Percentiles rank a stretch among this genome's conserved stretches.
Evolutionary conservation across 2,888 invertebrate species (phyloP).

Genomic region (Prenolepis imparis): DNA sequence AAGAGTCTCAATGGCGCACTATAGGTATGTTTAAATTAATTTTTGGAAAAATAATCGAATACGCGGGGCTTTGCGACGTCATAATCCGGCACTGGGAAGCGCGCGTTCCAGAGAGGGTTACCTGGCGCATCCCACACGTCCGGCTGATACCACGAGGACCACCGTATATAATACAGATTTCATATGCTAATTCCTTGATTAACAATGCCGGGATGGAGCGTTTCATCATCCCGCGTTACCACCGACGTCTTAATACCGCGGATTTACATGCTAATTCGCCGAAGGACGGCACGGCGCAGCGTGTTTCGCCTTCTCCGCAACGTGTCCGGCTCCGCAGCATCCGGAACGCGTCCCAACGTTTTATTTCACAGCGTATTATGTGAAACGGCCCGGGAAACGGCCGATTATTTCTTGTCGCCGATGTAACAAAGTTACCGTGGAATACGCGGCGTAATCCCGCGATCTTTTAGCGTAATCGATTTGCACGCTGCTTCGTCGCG

Average conservation of each 20-base stretch:
- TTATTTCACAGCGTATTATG: conserved; percentile 63
- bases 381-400: conserved; percentile 30
- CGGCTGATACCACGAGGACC: conserved; percentile 64
- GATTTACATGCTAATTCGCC: conserved; percentile 80
- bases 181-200: conserved; percentile 84
- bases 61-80: not conserved
- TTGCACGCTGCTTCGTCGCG: conserved; percentile 56
- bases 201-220: conserved; percentile 80
- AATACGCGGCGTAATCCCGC: conserved; percentile 43
- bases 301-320: conserved; percentile 30
- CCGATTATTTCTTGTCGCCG: conserved; percentile 52
- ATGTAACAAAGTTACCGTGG: conserved; percentile 56
- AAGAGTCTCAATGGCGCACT: not conserved
- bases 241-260: conserved; percentile 79
- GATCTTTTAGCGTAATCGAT: conserved; percentile 58
- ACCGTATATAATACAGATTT: conserved; percentile 80
- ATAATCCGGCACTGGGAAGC: conserved; percentile 52
- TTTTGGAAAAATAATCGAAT: not conserved
- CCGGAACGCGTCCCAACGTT: conserved; percentile 60
- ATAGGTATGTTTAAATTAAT: not conserved
- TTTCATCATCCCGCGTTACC: conserved; percentile 79
- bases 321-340: conserved; percentile 46
- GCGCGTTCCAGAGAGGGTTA: conserved; percentile 59
- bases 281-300: conserved; percentile 59
- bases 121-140: conserved; percentile 64